Base-by-base conservation (phyloP, 2,888 invertebrate species). In the Parthenolecanium corni region DNA sequence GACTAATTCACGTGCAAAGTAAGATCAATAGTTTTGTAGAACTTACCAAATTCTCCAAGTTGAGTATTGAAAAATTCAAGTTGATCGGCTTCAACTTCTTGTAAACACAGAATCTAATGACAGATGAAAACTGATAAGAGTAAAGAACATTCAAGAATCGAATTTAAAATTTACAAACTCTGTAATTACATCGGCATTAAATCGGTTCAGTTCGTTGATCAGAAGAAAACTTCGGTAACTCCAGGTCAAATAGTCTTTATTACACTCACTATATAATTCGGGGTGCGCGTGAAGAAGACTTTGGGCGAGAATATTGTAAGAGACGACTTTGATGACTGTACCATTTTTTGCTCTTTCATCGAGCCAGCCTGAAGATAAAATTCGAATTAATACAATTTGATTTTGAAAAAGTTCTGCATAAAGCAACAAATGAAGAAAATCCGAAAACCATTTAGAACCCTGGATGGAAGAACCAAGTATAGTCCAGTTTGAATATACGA, bases 31-130 rank as follows among this genome's bases (percentile, higher is more conserved):
- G 9, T 31, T 31, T 31, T 31, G 5, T 31, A 31, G 14, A 42
- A 67, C 31, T 31, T 70, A 77, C 78, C 77, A 67, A 74, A 67
- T 56, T 71, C 65, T 52, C 68, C 67, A 31, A 81, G 71, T 24
- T 68, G 49, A 23, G 72, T 72, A 69, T 78, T 83, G 71, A 85
- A 84, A 53, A 77, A 76, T 11, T 75, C 68, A 61, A 87, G 75
- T 72, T 91, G 89, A n/a, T 81, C 77, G 12, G 78, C 77, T 75
- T 94, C 87, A 52, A 95, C 87, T 79, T 96, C 96, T 80, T 96
- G 95, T 6, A 95, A 75, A 72, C 90, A 89, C 64, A 91, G 70
- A 64, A 91, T 82, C 89, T 89, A 74, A 56, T 78, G 77, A 67
- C 67, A 67, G 69, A 67, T 64, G 58, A 5, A 23, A 38, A 57